Percentiles rank a stretch among this genome's conserved stretches.
phyloP scores from a whole-genome alignment of 2,888 invertebrate genomes.

The Melanchra persicariae region DNA sequence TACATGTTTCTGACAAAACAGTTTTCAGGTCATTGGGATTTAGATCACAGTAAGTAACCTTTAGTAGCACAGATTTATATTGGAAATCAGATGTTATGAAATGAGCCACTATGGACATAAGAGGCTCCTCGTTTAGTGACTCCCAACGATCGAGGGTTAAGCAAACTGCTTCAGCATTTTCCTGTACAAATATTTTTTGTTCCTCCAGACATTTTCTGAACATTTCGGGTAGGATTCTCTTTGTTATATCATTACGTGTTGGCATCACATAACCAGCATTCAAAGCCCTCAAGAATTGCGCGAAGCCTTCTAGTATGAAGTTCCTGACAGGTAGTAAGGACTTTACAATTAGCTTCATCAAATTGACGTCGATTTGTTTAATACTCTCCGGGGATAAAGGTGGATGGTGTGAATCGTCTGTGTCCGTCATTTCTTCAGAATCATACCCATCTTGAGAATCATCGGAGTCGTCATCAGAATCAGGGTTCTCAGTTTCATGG shows the following conservation, averaged over 20 bases:
- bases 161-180: slow-evolving; percentile 22
- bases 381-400: not conserved
- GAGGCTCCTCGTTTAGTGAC: not conserved
- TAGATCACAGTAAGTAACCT: slow-evolving; percentile 4
- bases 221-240: slow-evolving; percentile 32
- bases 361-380: not conserved
- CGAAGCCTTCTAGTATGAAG: not conserved
- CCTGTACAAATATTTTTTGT: not conserved
- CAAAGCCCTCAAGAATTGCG: not conserved
- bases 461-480: not conserved
- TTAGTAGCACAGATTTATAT: slow-evolving; percentile 32
- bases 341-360: not conserved
- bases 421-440: not conserved
- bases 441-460: not conserved
- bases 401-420: too few relatives aligned
- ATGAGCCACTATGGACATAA: slow-evolving; percentile 31
- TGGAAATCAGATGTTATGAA: slow-evolving; percentile 30
- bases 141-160: slow-evolving; percentile 30
- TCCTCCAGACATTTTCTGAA: slow-evolving; percentile 21
- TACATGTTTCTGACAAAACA: slow-evolving; percentile 22
- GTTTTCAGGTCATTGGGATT: not conserved
- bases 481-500: not conserved
- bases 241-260: slow-evolving; percentile 4
- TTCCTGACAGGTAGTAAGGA: not conserved
- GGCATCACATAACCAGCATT: slow-evolving; percentile 9